Conservation (phyloP, 2,888 invertebrate species). For the Dicyrtoma fusca region DNA sequence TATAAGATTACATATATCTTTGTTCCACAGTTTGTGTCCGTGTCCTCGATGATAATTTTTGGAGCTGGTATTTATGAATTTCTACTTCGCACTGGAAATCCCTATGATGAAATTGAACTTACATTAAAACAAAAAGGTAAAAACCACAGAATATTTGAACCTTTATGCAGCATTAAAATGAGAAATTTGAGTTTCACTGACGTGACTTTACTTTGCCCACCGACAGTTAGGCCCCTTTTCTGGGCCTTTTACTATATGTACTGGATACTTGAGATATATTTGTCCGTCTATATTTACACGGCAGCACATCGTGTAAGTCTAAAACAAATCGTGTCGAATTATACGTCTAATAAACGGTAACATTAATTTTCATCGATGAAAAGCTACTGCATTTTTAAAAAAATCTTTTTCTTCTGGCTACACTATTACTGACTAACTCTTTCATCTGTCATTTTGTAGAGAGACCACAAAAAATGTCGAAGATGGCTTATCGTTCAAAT, state of each 20-base stretch:
- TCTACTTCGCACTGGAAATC: background rate
- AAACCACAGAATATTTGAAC: background rate
- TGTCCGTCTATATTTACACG: background rate
- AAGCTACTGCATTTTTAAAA: no score
- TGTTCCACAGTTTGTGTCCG: slow-evolving; percentile 10
- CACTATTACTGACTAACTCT: no score
- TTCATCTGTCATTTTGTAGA: no score
- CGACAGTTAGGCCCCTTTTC: background rate
- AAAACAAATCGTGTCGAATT: no score
- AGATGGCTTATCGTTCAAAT: slow-evolving; percentile 7
- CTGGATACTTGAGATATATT: slow-evolving; percentile 12
- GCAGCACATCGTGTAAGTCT: background rate
- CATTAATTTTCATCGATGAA: no score
- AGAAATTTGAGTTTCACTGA: no score
- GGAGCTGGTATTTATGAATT: slow-evolving; percentile 5
- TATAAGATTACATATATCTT: no score
- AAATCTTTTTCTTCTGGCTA: no score
- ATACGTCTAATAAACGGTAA: no score
- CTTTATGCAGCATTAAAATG: no score
- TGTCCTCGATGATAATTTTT: slow-evolving; percentile 9
- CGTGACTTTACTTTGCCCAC: background rate
- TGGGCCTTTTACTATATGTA: slow-evolving; percentile 15
- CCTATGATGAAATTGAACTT: background rate
- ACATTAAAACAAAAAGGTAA: background rate
- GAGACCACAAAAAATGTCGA: background rate